Percentiles rank a stretch among this genome's conserved stretches.
These are phyloP conservation scores for Metellina segmentata DNA, from an alignment of 2,888 invertebrate genomes.

Conservation along the genomic window DNA sequence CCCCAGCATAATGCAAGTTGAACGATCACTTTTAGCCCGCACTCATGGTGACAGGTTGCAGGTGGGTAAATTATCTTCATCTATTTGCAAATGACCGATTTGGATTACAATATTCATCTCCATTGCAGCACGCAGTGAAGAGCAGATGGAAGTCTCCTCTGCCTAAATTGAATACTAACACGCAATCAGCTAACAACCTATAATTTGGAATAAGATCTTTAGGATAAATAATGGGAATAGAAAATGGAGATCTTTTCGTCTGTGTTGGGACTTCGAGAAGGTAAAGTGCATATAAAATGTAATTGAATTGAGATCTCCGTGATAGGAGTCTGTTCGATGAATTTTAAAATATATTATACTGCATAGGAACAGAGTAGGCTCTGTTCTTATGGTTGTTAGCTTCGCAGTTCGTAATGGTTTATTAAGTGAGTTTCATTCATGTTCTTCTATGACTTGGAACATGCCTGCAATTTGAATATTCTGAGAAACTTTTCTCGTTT, in stretches of 20 bases:
- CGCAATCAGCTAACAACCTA: constrained; percentile 39
- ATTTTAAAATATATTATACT: neutral
- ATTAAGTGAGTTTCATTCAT: too few relatives aligned
- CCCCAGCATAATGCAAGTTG: neutral
- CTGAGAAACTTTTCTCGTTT: too few relatives aligned
- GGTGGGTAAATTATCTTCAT: constrained; percentile 47
- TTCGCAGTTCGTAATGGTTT: too few relatives aligned
- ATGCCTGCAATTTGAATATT: too few relatives aligned
- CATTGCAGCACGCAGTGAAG: constrained; percentile 28
- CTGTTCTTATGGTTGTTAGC: too few relatives aligned
- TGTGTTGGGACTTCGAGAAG: neutral
- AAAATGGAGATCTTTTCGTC: neutral
- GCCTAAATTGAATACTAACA: constrained; percentile 52
- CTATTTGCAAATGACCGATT: constrained; percentile 34
- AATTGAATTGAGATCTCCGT: neutral
- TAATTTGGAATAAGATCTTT: constrained; percentile 23
- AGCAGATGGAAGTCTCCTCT: neutral
- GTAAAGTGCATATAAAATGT: neutral
- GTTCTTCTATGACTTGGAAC: too few relatives aligned
- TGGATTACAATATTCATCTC: constrained; percentile 62
- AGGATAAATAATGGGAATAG: constrained; percentile 21
- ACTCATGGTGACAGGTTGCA: neutral
- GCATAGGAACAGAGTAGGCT: too few relatives aligned
- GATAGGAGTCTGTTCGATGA: neutral
- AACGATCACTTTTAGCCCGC: neutral